phyloP scores from a whole-genome alignment of 92 coral and sea anemone genomes.

The Porites lobata region DNA sequence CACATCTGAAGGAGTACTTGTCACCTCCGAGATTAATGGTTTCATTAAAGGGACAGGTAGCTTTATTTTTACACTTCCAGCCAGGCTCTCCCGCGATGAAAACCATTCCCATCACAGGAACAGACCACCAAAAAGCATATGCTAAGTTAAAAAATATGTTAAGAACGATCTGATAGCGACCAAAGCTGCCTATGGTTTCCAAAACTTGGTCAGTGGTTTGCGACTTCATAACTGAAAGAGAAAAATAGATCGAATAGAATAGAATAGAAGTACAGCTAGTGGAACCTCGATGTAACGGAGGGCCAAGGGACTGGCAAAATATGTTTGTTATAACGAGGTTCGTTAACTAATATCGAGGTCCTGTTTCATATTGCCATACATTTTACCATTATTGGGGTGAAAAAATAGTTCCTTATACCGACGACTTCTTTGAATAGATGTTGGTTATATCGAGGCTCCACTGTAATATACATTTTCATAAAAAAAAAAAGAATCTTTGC shows the following conservation, averaged over 20 bases:
- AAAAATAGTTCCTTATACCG: too few species aligned
- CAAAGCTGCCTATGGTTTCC: slow-evolving; percentile 80
- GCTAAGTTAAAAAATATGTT: slow-evolving; percentile 53
- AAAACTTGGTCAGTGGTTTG: slow-evolving; percentile 70
- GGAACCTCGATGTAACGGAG: too few species aligned
- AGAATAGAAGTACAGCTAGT: too few species aligned
- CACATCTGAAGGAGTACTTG: slow-evolving; percentile 68
- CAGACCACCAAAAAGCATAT: slow-evolving; percentile 60
- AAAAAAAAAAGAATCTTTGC: too few species aligned
- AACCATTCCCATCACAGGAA: slow-evolving; percentile 67
- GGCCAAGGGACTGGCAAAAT: too few species aligned
- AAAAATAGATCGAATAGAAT: background rate
- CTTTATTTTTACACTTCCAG: slow-evolving; percentile 74
- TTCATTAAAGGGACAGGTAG: slow-evolving; percentile 70
- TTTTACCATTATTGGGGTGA: too few species aligned
- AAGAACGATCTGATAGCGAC: slow-evolving; percentile 71
- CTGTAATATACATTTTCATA: too few species aligned
- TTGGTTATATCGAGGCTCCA: too few species aligned
- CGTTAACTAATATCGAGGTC: too few species aligned
- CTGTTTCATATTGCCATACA: too few species aligned
- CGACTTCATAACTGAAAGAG: background rate
- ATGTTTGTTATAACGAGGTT: too few species aligned
- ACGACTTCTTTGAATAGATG: too few species aligned
- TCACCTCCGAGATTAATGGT: slow-evolving; percentile 50
- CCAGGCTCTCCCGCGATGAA: slow-evolving; percentile 79